Evolutionary conservation across 2,113 vertebrate genomes (phyloP), one percentile per base, ranked within the genome.

Genomic region (Telmatochromis brichardi): DNA sequence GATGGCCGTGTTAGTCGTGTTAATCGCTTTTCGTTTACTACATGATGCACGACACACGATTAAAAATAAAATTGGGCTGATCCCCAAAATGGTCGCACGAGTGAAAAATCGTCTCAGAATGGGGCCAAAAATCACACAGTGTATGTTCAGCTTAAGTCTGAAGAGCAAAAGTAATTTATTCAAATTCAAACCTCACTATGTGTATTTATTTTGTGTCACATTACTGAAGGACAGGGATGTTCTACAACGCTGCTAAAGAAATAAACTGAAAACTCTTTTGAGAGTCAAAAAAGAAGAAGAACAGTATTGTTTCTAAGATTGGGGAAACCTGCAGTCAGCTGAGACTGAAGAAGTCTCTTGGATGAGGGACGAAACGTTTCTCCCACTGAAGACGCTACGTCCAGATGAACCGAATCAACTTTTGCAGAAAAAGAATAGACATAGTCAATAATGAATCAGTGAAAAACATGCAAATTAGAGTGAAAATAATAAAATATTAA

Each of bases 121-220:
- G 58, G 28, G 58, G 58, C 58, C 28, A 63, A 63, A 63, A 19
- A 63, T 63, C 58, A 19, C 58, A 33, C 58, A 60, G 58, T 60
- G 28, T 33, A 63, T 63, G 15, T 33, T 33, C 26, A 60, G 28
- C 28, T 33, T 33, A 19, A 60, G 28, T 50, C 19, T 10, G 2
- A 82, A 31, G 12, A 12, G 9, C 9, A 21, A 81, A 78, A n/a
- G 57, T 76, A 57, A 88, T 91, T 90, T 92, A 92, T 89, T 91
- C 58, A 2, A 82, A 78, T 86, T 50, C 4, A 79, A 51, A 26
- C 10, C n/a, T 78, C 4, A 6, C 12, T 8, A 50, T 35, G 47
- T 85, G 60, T 83, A 55, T 71, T 83, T 6, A 55, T 33, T 85
- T 21, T 68, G n/a, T 83, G 12, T 37, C 9, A 3, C 26, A 80